Evolutionary conservation across 2,797 vertebrate species (phyloP).

Genomic region (Vultur gryphus): DNA sequence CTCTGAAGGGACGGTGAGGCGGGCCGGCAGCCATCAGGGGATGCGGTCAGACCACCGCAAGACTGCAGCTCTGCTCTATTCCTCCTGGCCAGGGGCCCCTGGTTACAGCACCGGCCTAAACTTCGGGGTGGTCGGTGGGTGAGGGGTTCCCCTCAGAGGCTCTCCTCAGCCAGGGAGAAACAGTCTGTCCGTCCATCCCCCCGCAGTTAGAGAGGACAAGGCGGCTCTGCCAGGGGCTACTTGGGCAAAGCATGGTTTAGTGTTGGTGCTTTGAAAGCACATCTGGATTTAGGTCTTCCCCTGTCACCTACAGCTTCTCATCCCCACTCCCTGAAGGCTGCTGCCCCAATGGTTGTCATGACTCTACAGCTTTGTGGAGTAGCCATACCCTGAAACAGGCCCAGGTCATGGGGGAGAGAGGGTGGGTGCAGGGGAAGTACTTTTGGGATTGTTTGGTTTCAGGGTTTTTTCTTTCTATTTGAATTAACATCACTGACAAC

Average conservation of each 20-base stretch:
- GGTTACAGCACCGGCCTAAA: neutral
- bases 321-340: accelerated
- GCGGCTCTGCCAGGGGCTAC: neutral
- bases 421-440: neutral
- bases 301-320: too few relatives aligned
- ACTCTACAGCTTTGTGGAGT: neutral
- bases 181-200: too few relatives aligned
- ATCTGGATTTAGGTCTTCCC: accelerated
- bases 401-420: neutral
- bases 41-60: accelerated
- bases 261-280: accelerated
- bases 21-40: neutral
- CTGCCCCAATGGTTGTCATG: accelerated
- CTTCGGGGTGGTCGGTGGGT: neutral
- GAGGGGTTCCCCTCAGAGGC: too few relatives aligned
- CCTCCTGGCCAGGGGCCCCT: accelerated
- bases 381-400: neutral
- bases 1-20: accelerated
- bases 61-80: accelerated
- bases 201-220: neutral
- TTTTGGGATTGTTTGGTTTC: neutral
- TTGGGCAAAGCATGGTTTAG: accelerated
- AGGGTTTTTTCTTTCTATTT: neutral
- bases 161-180: neutral
- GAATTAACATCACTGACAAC: neutral